These are phyloP conservation scores for Crotalus helleri DNA, from an alignment of 2,113 vertebrate genomes.

Conservation along the genomic window DNA sequence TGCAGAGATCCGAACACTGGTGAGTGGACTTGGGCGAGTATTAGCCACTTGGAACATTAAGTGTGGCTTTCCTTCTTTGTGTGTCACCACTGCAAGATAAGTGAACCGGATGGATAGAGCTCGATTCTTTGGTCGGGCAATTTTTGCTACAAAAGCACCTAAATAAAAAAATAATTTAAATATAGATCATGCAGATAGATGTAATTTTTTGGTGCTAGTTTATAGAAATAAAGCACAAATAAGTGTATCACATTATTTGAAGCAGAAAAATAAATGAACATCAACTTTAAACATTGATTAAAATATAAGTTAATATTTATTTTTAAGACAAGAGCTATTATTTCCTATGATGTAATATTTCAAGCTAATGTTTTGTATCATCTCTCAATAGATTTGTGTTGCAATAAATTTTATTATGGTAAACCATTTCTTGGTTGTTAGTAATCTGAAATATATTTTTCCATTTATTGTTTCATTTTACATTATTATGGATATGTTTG, in stretches of 20 bases:
- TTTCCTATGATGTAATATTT: not conserved
- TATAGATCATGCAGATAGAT: accelerated
- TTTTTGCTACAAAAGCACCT: constrained; percentile 99
- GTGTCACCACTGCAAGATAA: constrained; percentile 80
- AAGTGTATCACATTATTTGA: not conserved
- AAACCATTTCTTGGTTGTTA: not conserved
- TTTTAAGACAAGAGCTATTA: not conserved
- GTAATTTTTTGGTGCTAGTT: not conserved
- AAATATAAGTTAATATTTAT: not conserved
- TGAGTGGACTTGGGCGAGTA: constrained; percentile 82
- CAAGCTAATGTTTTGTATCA: not conserved
- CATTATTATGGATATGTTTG: not conserved
- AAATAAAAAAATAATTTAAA: constrained; percentile 39
- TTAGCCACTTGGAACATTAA: constrained; percentile 92
- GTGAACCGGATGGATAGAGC: constrained; percentile 91
- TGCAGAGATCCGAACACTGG: constrained; percentile 83
- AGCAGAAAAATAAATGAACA: not conserved
- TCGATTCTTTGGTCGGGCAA: constrained; percentile 91
- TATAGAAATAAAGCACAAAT: not conserved
- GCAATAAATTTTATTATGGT: not conserved
- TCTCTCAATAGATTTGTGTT: not conserved
- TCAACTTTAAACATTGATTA: not conserved
- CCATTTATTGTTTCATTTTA: not conserved
- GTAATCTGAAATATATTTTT: not conserved
- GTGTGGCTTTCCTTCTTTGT: constrained; percentile 78